A percentile compares a stretch with the other conserved stretches of the same genome.
Evolutionary conservation across 1,140 invertebrate species (phyloP).

Genomic region (Physella acuta): DNA sequence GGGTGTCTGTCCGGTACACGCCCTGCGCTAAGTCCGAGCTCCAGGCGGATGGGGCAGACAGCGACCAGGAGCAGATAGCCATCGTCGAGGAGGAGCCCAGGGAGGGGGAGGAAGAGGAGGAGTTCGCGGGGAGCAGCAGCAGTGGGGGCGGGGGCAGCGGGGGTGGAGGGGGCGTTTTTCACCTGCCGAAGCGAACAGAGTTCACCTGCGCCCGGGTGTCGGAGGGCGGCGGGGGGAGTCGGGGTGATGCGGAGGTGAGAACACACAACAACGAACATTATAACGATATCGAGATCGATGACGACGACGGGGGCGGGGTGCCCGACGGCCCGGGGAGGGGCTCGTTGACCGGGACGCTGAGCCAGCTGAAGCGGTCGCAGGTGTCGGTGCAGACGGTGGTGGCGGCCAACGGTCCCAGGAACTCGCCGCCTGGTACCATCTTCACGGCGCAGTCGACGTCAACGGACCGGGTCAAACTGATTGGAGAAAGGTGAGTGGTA

Average conservation of each 20-base stretch:
- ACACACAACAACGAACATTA: conserved; percentile 19
- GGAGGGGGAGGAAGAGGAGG: conserved; percentile 67
- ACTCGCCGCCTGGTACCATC: conserved; percentile 60
- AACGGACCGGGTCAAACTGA: conserved; percentile 58
- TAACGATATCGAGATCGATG: conserved; percentile 25
- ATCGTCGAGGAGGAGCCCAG: conserved; percentile 68
- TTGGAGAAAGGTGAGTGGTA: conserved; percentile 47
- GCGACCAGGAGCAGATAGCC: conserved; percentile 78
- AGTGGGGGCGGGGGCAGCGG: not conserved
- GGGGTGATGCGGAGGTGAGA: not conserved
- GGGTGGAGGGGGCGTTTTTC: not conserved
- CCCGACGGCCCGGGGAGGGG: not conserved
- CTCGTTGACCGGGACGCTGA: not conserved
- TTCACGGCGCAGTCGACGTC: conserved; percentile 63
- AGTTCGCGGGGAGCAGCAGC: conserved; percentile 41
- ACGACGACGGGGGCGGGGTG: conserved; percentile 3
- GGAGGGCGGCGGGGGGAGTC: not conserved
- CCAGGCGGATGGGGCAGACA: conserved; percentile 50
- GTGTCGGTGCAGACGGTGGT: conserved; percentile 42
- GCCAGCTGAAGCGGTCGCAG: not conserved
- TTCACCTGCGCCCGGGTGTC: not conserved
- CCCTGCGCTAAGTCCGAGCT: conserved; percentile 54
- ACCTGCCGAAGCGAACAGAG: too few species aligned
- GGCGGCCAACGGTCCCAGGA: conserved; percentile 68
- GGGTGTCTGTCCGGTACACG: conserved; percentile 61